Evolutionary conservation across 2,113 vertebrate species (phyloP).

Genomic region (Taurulus bubalis): DNA sequence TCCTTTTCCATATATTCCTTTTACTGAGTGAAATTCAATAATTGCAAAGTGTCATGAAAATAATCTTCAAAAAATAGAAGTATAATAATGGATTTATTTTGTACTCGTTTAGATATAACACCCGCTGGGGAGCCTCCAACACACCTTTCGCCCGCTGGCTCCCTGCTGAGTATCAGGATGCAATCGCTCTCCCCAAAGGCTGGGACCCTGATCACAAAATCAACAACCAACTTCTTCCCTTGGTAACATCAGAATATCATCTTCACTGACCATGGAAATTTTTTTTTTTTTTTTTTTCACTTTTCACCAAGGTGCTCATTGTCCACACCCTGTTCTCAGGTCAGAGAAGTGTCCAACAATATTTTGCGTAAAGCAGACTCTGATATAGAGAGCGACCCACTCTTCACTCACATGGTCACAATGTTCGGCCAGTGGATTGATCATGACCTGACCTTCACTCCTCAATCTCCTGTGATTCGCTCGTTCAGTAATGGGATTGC

Average conservation of each 20-base stretch:
- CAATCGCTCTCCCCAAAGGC: conserved; percentile 74
- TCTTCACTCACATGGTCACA: conserved; percentile 84
- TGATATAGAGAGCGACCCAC: conserved; percentile 75
- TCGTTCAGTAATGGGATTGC: conserved; percentile 73
- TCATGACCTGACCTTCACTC: conserved; percentile 88
- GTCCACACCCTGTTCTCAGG: conserved; percentile 71
- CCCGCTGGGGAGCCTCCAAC: conserved; percentile 85
- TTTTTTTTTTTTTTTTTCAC: too few relatives aligned
- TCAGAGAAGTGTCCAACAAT: conserved; percentile 85
- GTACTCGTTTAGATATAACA: conserved; percentile 72
- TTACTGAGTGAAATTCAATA: background rate
- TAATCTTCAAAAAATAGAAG: background rate
- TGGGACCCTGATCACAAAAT: conserved; percentile 72
- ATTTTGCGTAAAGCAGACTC: conserved; percentile 77
- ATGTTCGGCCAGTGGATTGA: conserved; percentile 90
- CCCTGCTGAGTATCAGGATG: conserved; percentile 87
- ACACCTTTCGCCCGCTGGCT: conserved; percentile 86
- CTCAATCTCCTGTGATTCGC: conserved; percentile 80
- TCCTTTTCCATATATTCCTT: background rate
- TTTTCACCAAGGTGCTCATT: background rate
- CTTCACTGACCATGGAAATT: background rate
- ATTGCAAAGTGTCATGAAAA: background rate
- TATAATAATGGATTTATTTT: background rate
- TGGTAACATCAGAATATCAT: conserved; percentile 75
- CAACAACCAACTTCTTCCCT: conserved; percentile 75